Percentiles rank a stretch among this genome's conserved stretches.
These are phyloP conservation scores for Lithophane ornitopus DNA, from an alignment of 2,888 invertebrate genomes.

Conservation along the genomic window DNA sequence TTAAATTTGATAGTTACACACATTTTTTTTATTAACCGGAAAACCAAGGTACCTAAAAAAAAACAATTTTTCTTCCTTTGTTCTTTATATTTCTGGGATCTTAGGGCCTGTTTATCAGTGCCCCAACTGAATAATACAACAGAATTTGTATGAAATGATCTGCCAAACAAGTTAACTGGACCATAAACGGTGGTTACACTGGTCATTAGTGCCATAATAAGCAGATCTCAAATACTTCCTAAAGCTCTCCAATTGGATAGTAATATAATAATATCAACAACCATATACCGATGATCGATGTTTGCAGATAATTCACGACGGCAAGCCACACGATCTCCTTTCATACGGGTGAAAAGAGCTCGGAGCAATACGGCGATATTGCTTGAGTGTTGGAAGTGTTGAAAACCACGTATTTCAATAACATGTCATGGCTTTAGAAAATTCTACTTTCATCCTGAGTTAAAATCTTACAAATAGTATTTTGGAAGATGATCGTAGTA, in stretches of 20 bases:
- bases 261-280: slow-evolving; percentile 7
- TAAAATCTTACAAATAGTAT: background rate
- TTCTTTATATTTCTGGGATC: background rate
- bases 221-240: background rate
- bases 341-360: slow-evolving; percentile 41
- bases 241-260: background rate
- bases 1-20: no score
- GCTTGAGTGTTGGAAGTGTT: slow-evolving; percentile 25
- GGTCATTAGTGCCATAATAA: background rate
- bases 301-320: slow-evolving; percentile 31
- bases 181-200: background rate
- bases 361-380: slow-evolving; percentile 40
- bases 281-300: slow-evolving; percentile 23
- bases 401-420: slow-evolving; percentile 29
- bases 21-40: no score
- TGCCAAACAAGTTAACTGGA: background rate
- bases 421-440: background rate
- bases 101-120: background rate
- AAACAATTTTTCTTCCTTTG: no score
- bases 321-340: slow-evolving; percentile 33
- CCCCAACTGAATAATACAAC: background rate
- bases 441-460: background rate
- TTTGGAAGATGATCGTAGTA: background rate
- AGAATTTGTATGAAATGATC: background rate
- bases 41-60: no score